These are phyloP conservation scores for Drosophila nr. medialis DNA, from an alignment of 2,888 invertebrate species.

Conservation along the genomic window DNA sequence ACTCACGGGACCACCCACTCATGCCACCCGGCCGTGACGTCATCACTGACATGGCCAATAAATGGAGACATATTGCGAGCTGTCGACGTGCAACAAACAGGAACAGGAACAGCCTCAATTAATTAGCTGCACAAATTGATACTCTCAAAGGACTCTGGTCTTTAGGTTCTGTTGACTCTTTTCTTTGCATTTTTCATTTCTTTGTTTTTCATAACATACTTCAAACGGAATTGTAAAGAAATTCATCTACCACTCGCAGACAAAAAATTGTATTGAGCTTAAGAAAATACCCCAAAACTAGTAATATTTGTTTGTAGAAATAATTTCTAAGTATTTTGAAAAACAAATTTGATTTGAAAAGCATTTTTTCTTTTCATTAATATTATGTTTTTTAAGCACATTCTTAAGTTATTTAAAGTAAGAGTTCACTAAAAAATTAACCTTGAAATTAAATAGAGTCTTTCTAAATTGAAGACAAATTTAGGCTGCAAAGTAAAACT, in stretches of 20 bases:
- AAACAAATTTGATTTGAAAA: background rate
- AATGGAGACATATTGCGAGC: background rate
- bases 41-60: background rate
- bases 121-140: conserved; percentile 4
- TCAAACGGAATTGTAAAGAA: background rate
- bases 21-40: background rate
- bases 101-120: background rate
- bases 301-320: background rate
- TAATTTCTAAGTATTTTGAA: background rate
- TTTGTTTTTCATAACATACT: background rate
- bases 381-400: too few species aligned
- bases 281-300: background rate
- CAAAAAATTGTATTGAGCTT: background rate
- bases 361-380: background rate
- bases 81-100: conserved; percentile 2
- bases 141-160: background rate
- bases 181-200: background rate
- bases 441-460: background rate
- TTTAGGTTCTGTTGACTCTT: background rate
- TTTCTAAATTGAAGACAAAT: background rate
- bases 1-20: too few species aligned
- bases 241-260: accelerated
- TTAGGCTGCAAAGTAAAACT: accelerated
- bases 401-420: background rate
- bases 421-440: background rate